Conservation (phyloP, 2,888 invertebrate genomes). For the Morinoia aosen region DNA sequence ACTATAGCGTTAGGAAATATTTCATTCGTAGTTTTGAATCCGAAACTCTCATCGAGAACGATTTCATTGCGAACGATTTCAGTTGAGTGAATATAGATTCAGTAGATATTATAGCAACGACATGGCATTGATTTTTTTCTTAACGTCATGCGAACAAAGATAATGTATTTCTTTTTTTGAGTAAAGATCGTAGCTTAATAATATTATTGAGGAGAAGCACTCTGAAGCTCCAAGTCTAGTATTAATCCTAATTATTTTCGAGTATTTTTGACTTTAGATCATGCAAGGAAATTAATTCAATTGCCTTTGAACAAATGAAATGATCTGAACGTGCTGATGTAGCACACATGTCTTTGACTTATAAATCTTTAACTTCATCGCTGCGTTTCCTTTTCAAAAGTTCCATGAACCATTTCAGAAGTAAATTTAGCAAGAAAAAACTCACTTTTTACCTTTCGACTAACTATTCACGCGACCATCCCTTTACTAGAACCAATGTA, state of each 20-base stretch:
- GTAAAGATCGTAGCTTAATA: too few species aligned
- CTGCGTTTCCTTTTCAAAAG: neutral
- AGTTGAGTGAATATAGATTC: too few species aligned
- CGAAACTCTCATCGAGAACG: too few species aligned
- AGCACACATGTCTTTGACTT: neutral
- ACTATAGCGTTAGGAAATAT: too few species aligned
- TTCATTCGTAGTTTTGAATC: too few species aligned
- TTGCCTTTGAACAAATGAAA: neutral
- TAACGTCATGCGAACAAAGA: too few species aligned
- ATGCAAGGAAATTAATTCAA: neutral
- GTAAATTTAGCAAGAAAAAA: neutral
- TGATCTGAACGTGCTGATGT: neutral
- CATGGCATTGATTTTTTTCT: too few species aligned
- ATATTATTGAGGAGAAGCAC: too few species aligned
- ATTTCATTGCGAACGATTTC: too few species aligned
- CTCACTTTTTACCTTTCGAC: neutral
- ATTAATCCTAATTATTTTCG: neutral
- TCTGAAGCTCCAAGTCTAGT: too few species aligned
- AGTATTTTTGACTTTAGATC: neutral
- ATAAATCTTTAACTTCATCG: neutral
- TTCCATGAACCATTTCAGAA: neutral
- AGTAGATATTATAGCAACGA: too few species aligned
- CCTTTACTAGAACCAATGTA: neutral
- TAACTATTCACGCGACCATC: neutral
- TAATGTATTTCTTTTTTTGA: too few species aligned